Percentiles rank a stretch among this genome's conserved stretches.
Conservation (phyloP, 2,888 invertebrate species). For the Xylophagus ater region DNA sequence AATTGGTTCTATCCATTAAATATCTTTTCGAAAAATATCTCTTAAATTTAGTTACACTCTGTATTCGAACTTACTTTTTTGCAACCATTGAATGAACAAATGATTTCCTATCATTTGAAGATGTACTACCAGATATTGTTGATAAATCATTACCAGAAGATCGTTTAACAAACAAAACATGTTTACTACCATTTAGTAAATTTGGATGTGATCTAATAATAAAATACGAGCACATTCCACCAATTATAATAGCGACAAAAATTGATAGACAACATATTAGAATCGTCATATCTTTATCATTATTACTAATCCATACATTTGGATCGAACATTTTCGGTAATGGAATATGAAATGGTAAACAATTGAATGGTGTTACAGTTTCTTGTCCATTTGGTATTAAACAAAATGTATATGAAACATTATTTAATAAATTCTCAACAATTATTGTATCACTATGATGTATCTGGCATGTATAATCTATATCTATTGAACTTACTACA, state of each 20-base stretch:
- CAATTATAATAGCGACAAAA: slow-evolving; percentile 24
- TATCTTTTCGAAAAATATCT: too few species aligned
- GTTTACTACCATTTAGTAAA: slow-evolving; percentile 29
- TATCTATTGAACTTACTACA: neutral
- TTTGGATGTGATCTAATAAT: slow-evolving; percentile 28
- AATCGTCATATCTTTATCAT: slow-evolving; percentile 27
- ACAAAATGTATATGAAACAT: slow-evolving; percentile 32
- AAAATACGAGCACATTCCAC: slow-evolving; percentile 27
- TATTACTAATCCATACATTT: slow-evolving; percentile 21
- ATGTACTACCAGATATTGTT: slow-evolving; percentile 26
- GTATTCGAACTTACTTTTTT: too few species aligned
- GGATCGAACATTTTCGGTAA: neutral
- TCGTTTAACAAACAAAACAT: slow-evolving; percentile 28
- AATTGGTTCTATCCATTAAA: too few species aligned
- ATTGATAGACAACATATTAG: slow-evolving; percentile 28
- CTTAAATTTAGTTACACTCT: too few species aligned
- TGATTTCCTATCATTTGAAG: slow-evolving; percentile 22
- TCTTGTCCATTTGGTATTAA: slow-evolving; percentile 20
- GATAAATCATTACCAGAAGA: slow-evolving; percentile 24
- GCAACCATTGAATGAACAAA: too few species aligned
- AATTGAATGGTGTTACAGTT: slow-evolving; percentile 28
- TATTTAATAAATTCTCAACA: slow-evolving; percentile 21
- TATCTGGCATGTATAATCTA: slow-evolving; percentile 8
- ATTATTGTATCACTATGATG: slow-evolving; percentile 17
- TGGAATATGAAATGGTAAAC: slow-evolving; percentile 30